Conservation (phyloP, 2,113 vertebrate genomes). For the Callionymus lyra region DNA sequence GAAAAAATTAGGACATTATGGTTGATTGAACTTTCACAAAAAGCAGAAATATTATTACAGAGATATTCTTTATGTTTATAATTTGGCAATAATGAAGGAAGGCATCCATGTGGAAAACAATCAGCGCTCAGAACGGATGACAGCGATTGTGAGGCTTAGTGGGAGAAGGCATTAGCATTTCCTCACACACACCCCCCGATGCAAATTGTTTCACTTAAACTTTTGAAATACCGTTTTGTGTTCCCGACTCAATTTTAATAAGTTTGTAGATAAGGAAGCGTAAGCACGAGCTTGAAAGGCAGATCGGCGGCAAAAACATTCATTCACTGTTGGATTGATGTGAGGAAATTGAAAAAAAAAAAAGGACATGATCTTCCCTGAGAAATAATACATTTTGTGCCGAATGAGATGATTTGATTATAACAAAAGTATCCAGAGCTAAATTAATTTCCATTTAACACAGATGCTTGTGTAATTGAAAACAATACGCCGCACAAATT, state of each 20-base stretch:
- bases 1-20: conserved; percentile 79
- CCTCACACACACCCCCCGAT: conserved; percentile 65
- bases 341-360: conserved; percentile 45
- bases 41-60: conserved; percentile 76
- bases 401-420: conserved; percentile 51
- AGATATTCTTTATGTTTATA: conserved; percentile 80
- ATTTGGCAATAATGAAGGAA: conserved; percentile 76
- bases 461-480: conserved; percentile 47
- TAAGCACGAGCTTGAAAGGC: conserved; percentile 47
- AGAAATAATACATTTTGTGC: conserved; percentile 56
- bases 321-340: conserved; percentile 42
- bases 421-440: conserved; percentile 50
- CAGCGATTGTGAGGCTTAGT: conserved; percentile 66
- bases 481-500: conserved; percentile 36
- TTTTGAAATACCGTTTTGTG: conserved; percentile 70
- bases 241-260: conserved; percentile 66
- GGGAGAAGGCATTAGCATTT: conserved; percentile 71
- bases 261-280: conserved; percentile 60
- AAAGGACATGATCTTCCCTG: conserved; percentile 46
- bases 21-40: conserved; percentile 78
- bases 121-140: conserved; percentile 66
- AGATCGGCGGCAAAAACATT: conserved; percentile 45
- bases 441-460: conserved; percentile 52
- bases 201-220: conserved; percentile 72
- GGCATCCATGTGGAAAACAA: conserved; percentile 77